Percentiles rank a stretch among this genome's conserved stretches.
These are phyloP conservation scores for Rhabdornis inornatus DNA, from an alignment of 2,113 vertebrate species.

Conservation along the genomic window DNA sequence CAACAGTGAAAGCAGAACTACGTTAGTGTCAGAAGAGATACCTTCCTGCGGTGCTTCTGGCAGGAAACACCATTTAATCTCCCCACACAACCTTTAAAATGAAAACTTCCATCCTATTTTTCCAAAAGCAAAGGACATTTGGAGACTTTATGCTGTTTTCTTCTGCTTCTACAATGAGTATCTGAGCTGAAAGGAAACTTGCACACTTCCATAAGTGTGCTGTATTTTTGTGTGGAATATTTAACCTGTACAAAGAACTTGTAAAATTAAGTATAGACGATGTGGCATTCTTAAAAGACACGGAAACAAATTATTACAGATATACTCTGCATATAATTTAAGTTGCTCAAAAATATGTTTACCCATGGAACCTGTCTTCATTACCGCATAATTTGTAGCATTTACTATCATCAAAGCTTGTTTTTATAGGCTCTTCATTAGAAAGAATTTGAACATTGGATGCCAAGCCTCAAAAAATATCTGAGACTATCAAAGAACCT, in stretches of 20 bases:
- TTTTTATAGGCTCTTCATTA: conserved; percentile 9
- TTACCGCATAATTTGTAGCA: background rate
- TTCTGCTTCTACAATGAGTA: background rate
- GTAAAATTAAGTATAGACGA: background rate
- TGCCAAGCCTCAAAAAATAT: conserved; percentile 33
- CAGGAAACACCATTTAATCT: background rate
- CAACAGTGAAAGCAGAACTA: background rate
- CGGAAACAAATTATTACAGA: background rate
- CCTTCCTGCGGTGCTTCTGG: background rate
- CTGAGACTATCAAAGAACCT: conserved; percentile 1
- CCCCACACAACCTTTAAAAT: background rate
- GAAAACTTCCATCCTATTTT: background rate
- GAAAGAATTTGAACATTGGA: background rate
- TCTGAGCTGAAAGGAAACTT: background rate
- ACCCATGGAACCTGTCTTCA: background rate
- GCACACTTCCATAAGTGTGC: background rate
- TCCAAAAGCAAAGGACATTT: background rate
- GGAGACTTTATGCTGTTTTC: background rate
- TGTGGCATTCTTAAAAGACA: background rate
- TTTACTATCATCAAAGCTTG: background rate
- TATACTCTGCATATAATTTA: background rate
- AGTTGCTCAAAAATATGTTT: background rate
- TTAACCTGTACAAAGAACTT: background rate
- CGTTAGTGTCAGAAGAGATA: background rate
- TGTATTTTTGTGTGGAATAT: background rate